phyloP scores from a whole-genome alignment of 2,113 vertebrate genomes.

The Piaya cayana region DNA sequence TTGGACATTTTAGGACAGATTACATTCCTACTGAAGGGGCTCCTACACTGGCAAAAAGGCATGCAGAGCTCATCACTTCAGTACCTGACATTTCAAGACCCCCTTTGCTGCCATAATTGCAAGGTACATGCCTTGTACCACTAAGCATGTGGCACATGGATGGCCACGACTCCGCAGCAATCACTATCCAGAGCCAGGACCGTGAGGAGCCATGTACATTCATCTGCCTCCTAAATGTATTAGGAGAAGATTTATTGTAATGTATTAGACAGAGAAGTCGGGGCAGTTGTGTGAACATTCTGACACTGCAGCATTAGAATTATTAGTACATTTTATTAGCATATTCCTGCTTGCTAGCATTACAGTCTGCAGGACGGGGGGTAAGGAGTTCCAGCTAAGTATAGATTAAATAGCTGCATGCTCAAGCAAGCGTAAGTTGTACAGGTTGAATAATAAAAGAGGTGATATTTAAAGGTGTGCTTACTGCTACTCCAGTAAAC shows the following conservation, averaged over 20 bases:
- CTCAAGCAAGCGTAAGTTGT: neutral
- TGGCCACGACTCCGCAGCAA: neutral
- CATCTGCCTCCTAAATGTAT: neutral
- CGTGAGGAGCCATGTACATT: neutral
- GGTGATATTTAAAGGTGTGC: neutral
- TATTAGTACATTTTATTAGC: neutral
- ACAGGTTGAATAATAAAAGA: neutral
- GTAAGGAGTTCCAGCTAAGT: neutral
- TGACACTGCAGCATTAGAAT: neutral
- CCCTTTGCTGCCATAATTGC: neutral
- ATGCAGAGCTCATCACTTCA: neutral
- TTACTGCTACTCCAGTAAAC: neutral
- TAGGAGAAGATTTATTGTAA: too few relatives aligned
- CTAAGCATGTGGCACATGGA: neutral
- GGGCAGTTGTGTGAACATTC: neutral
- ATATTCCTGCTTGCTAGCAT: neutral
- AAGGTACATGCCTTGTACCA: neutral
- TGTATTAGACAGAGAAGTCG: neutral
- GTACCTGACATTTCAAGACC: neutral
- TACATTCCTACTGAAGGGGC: neutral
- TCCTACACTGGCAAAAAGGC: neutral
- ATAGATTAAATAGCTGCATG: neutral
- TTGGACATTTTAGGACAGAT: neutral
- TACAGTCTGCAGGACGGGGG: neutral
- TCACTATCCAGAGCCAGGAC: neutral